Percentiles rank a stretch among this genome's conserved stretches.
Evolutionary conservation across 2,797 vertebrate genomes (phyloP).

Genomic region (Acanthurus lineatus): DNA sequence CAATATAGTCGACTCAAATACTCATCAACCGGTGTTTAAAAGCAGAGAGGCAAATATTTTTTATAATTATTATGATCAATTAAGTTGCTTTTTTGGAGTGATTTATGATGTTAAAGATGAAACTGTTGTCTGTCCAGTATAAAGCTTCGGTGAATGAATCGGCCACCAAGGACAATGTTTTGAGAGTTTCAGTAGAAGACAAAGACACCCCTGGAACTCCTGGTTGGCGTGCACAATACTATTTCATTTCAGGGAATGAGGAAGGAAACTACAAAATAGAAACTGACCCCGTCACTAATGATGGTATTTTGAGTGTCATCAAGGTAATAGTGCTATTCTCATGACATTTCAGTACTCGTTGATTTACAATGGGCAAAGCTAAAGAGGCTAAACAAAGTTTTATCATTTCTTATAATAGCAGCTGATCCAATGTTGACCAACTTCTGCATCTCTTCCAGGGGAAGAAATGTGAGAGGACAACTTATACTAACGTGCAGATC

Average conservation of each 20-base stretch:
- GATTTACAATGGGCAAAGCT: neutral
- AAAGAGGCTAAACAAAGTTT: no score
- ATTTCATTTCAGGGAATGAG: constrained; percentile 84
- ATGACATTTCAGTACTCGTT: neutral
- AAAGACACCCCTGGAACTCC: constrained; percentile 80
- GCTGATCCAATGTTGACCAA: neutral
- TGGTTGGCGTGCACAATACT: constrained; percentile 84
- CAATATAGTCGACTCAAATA: constrained; percentile 84
- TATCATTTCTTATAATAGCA: neutral
- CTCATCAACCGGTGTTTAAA: constrained; percentile 83
- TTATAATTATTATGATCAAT: neutral
- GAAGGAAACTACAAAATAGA: constrained; percentile 78
- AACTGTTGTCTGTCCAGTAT: constrained; percentile 72
- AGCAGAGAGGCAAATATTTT: constrained; percentile 54
- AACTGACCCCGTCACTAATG: constrained; percentile 87
- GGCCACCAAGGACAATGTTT: constrained; percentile 25
- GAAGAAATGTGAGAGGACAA: constrained; percentile 75
- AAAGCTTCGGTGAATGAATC: constrained; percentile 67
- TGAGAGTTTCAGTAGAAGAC: constrained; percentile 84
- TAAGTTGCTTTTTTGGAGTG: neutral
- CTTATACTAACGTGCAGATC: constrained; percentile 63
- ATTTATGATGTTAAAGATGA: neutral
- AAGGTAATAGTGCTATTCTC: constrained; percentile 80
- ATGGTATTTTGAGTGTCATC: constrained; percentile 86
- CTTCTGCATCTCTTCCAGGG: constrained; percentile 74